These are phyloP conservation scores for Rhopalosiphum padi DNA, from an alignment of 1,140 invertebrate species.

Conservation along the genomic window DNA sequence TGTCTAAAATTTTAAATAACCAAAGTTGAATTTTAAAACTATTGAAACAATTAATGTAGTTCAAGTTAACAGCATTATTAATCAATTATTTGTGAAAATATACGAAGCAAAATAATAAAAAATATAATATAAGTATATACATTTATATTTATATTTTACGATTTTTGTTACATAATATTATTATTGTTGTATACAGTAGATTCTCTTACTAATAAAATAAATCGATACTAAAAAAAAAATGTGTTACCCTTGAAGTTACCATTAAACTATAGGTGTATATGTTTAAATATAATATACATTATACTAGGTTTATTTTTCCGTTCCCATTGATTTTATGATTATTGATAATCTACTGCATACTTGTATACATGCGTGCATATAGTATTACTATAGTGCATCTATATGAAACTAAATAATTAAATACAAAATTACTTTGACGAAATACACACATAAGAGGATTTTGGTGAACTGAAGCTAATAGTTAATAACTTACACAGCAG, in stretches of 20 bases:
- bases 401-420: not conserved
- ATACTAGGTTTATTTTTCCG: not conserved
- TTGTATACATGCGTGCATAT: not conserved
- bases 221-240: not conserved
- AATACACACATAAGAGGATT: not conserved
- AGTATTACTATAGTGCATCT: not conserved
- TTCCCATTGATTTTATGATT: not conserved
- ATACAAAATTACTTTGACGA: not conserved
- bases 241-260: not conserved
- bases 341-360: not conserved
- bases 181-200: not conserved
- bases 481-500: not conserved
- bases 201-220: not conserved
- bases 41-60: not conserved
- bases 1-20: conserved; percentile 74
- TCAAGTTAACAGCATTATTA: not conserved
- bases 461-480: not conserved
- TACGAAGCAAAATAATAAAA: not conserved
- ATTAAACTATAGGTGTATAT: not conserved
- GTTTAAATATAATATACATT: not conserved
- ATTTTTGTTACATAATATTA: not conserved
- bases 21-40: not conserved
- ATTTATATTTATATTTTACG: not conserved
- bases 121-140: not conserved
- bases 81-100: not conserved